Evolutionary conservation across 2,888 invertebrate species (phyloP).

Genomic region (Andrena praecox): DNA sequence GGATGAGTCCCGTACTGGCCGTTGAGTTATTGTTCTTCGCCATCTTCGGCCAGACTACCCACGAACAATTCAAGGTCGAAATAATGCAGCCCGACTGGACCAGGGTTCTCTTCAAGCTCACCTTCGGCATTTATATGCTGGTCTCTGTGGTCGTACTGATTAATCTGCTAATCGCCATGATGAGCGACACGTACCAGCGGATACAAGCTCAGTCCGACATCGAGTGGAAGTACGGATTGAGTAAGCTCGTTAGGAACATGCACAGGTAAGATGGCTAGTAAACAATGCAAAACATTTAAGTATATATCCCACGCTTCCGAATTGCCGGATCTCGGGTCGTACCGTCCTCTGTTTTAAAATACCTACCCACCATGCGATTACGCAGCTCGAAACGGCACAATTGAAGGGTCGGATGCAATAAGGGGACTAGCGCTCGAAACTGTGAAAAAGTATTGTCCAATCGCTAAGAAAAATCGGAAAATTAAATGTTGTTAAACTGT

Average conservation of each 20-base stretch:
- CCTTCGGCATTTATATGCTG: conserved; percentile 98
- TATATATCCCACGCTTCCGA: no score
- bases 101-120: conserved; percentile 93
- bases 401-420: no score
- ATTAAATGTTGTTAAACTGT: no score
- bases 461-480: no score
- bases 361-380: no score
- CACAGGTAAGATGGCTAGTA: conserved; percentile 86
- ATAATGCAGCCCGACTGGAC: conserved; percentile 92
- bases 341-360: no score
- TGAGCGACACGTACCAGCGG: conserved; percentile 99
- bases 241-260: conserved; percentile 99
- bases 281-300: neutral
- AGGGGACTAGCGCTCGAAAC: no score
- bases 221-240: conserved; percentile 99
- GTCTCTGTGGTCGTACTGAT: conserved; percentile 99
- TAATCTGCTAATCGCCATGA: conserved; percentile 99
- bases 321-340: no score
- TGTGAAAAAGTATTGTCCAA: no score
- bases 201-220: conserved; percentile 99
- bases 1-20: conserved; percentile 95
- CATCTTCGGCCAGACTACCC: conserved; percentile 97
- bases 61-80: conserved; percentile 91
- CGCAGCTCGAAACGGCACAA: no score
- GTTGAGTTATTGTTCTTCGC: conserved; percentile 99